Conservation (phyloP, 2,797 vertebrate genomes). For the Muscicapa comitata region DNA sequence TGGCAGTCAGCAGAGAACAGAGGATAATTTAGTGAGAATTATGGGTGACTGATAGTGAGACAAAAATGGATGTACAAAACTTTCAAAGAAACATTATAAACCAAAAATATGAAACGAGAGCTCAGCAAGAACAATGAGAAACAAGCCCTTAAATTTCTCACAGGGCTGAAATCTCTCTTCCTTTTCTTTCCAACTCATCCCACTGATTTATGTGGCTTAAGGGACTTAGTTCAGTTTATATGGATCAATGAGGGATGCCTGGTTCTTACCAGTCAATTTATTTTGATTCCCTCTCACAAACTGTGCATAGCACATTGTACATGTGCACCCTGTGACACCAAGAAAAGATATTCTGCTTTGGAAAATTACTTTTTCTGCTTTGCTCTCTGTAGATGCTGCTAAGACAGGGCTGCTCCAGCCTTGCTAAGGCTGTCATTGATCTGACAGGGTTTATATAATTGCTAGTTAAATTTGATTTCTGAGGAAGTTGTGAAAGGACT, state of each 20-base stretch:
- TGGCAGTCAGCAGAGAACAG: background rate
- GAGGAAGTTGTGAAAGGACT: background rate
- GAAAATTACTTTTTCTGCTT: background rate
- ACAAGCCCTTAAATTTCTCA: background rate
- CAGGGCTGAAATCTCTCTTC: background rate
- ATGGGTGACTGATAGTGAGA: background rate
- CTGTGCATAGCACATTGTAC: background rate
- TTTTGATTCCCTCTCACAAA: background rate
- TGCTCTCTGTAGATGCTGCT: background rate
- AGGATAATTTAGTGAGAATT: background rate
- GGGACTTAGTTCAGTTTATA: background rate
- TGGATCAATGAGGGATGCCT: background rate
- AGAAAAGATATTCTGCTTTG: background rate
- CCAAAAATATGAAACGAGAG: background rate
- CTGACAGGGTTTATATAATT: background rate
- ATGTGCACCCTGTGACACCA: background rate
- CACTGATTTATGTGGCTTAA: background rate
- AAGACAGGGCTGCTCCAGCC: background rate
- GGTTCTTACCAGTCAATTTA: background rate
- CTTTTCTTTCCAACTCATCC: background rate
- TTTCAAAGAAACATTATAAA: background rate
- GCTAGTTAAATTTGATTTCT: background rate
- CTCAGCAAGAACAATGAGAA: background rate
- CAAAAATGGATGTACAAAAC: background rate
- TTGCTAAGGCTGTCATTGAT: background rate